Base-by-base conservation (phyloP, 2,888 invertebrate species). In the Agapostemon virescens region DNA sequence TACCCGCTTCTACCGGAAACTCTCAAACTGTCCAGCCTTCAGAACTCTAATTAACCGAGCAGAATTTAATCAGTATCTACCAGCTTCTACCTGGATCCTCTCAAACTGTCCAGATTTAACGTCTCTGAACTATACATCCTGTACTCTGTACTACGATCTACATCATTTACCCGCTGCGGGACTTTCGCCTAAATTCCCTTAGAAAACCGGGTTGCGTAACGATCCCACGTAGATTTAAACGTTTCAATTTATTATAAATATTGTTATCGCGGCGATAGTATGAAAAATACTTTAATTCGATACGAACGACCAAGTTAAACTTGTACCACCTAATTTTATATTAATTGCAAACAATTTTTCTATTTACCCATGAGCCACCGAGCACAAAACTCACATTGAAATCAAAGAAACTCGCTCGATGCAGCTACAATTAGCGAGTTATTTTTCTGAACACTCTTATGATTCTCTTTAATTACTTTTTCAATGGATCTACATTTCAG, bases 21-120 rank as follows among this genome's bases (percentile, higher is more conserved):
- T 63, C 63, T 63, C 63, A n/a, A 63, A 63, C 63, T 63, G 63
- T 63, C 63, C 33, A n/a, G 33, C 30, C 36, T 11, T 63, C 63
- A 33, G n/a, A 63, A 63, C 63, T 36, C n/a, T 33, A 63, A 63
- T 63, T 63, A 63, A 36, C 63, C n/a, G n/a, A 36, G 36, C 63
- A 63, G 63, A 36, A 20, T 63, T 63, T 33, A 63, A 33, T 63
- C 63, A 63, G 63, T n/a, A n/a, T 63, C 63, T 63, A 63, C 63
- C 33, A 61, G 61, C 36, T 63, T 63, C 63, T 63, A 63, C 36
- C 63, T 20, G 5, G 63, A 36, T 63, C 63, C 36, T 36, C 33
- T 36, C 63, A 33, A 63, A 63, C 36, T 63, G 33, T 63, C 63
- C 36, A 63, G 33, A n/a, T 20, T 63, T 36, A 33, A 36, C 33